phyloP scores from a whole-genome alignment of 2,888 invertebrate species.

The Nudaria mundana region DNA sequence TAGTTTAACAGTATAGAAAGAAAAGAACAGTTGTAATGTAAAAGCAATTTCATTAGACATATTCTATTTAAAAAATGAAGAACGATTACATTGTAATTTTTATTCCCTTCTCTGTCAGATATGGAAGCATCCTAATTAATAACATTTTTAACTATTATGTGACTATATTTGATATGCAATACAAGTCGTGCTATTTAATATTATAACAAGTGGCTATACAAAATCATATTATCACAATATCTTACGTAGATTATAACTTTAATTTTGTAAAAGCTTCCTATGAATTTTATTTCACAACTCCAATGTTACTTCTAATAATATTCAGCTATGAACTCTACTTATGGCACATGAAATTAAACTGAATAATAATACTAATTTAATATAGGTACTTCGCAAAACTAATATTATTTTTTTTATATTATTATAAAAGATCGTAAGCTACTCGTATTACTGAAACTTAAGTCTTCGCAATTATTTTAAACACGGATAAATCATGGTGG shows the following conservation, averaged over 20 bases:
- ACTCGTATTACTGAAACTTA: slow-evolving; percentile 15
- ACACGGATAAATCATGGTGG: no score
- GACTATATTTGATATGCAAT: slow-evolving; percentile 76
- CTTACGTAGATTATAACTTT: slow-evolving; percentile 75
- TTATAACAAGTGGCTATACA: slow-evolving; percentile 74
- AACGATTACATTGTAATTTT: slow-evolving; percentile 22
- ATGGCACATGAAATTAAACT: slow-evolving; percentile 71
- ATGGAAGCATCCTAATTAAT: slow-evolving; percentile 49
- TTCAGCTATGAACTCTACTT: slow-evolving; percentile 53
- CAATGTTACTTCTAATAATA: slow-evolving; percentile 60
- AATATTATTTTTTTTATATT: slow-evolving; percentile 17
- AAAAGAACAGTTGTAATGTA: slow-evolving; percentile 43
- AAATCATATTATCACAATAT: slow-evolving; percentile 78
- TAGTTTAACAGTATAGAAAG: slow-evolving; percentile 27
- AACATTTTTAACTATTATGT: slow-evolving; percentile 49
- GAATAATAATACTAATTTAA: slow-evolving; percentile 38
- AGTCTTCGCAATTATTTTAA: slow-evolving; percentile 16
- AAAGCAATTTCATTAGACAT: slow-evolving; percentile 37
- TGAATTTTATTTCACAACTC: slow-evolving; percentile 76
- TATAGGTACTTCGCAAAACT: slow-evolving; percentile 26
- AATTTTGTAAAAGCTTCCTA: slow-evolving; percentile 63
- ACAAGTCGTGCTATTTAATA: slow-evolving; percentile 71
- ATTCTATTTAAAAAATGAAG: slow-evolving; percentile 34
- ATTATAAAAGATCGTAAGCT: slow-evolving; percentile 20
- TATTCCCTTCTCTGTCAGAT: slow-evolving; percentile 37